Base-by-base conservation (phyloP, 1,140 invertebrate genomes). In the Phocides pigmalion region DNA sequence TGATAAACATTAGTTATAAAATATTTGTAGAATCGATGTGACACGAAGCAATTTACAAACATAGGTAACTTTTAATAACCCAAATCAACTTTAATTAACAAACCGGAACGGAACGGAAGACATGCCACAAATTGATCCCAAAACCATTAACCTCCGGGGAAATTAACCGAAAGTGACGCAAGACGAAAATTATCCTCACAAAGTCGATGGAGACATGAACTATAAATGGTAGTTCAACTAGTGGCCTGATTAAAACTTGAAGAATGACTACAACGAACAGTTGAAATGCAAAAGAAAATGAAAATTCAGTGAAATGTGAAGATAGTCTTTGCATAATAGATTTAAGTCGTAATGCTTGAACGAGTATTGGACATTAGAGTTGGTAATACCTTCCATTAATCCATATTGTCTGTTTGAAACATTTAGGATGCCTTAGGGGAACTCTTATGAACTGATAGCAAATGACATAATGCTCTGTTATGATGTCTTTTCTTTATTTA, bases 171-270 rank as follows among this genome's bases (percentile, higher is more conserved):
- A 50, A 35, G 20, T 50, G 25, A 50, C 46, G 25, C 25, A 35
- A 12, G 14, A 35, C 28, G 47, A 35, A 50, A 50, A 50, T 50
- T 32, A 50, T 50, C 47, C 35, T 50, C 25, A 5, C n/a, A 50
- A 50, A 49, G 25, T 22, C 22, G 8, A 5, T 15, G 28, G 49
- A n/a, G 25, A 51, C 28, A 15, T 51, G 15, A 35, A 51, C 25
- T 51, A 35, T 51, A 32, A n/a, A 50, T 50, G 22, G 12, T n/a
- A 16, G 14, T 19, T 49, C 47, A 32, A 50, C 22, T 15, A 8
- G 15, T 35, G 11, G 49, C 1, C 28, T 17, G 25, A 14, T 35
- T 51, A 17, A 51, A 8, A 51, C 32, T 35, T n/a, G 11, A 35
- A 35, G 32, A 2, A 9, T 35, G n/a, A 35, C 4, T 35, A 11